Conservation (phyloP, 2,113 vertebrate genomes). For the Narcine bancroftii region DNA sequence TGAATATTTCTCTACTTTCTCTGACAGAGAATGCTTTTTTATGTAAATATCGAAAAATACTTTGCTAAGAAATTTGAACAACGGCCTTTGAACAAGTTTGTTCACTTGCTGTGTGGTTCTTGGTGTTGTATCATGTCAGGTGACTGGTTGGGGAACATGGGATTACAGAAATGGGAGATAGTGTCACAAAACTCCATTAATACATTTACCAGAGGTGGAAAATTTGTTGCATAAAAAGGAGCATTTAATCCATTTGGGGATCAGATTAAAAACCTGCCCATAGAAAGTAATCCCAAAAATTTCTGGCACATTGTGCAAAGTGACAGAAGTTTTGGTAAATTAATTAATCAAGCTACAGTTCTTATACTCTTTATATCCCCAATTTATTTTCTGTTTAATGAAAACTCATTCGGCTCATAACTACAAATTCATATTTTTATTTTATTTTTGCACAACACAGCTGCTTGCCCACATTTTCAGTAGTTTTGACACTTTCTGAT, state of each 20-base stretch:
- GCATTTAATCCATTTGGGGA: neutral
- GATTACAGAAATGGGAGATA: neutral
- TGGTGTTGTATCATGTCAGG: neutral
- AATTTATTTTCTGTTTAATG: neutral
- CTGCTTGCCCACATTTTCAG: constrained; percentile 36
- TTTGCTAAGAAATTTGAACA: too few relatives aligned
- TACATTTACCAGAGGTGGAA: neutral
- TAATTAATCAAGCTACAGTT: neutral
- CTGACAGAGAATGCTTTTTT: too few relatives aligned
- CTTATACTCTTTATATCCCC: neutral
- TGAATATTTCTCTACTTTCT: neutral
- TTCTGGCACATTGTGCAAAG: neutral
- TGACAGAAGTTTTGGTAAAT: neutral
- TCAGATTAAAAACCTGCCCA: neutral
- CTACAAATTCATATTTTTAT: constrained; percentile 30
- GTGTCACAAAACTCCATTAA: neutral
- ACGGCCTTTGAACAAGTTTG: too few relatives aligned
- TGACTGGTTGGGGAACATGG: neutral
- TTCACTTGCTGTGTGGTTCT: too few relatives aligned
- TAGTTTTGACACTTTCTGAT: constrained; percentile 36
- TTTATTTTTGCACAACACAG: constrained; percentile 36
- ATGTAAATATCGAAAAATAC: too few relatives aligned
- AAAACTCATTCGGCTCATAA: constrained; percentile 1
- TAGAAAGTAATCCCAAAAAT: neutral
- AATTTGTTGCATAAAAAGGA: neutral